These are phyloP conservation scores for Morpho helenor DNA, from an alignment of 2,888 invertebrate genomes.

Conservation along the genomic window DNA sequence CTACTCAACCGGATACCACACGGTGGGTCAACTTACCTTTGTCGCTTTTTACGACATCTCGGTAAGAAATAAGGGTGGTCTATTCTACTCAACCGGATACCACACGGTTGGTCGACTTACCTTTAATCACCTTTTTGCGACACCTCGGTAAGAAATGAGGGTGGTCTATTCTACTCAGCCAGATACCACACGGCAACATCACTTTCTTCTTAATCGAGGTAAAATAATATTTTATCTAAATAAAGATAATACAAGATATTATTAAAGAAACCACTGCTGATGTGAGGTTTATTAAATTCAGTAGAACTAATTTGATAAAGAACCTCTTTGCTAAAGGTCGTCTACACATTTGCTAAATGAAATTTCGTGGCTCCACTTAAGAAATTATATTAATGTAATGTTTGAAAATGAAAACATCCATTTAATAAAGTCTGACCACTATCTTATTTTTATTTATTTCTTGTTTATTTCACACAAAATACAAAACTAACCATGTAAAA, in stretches of 20 bases:
- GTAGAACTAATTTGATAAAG: slow-evolving; percentile 31
- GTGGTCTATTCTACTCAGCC: no score
- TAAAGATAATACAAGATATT: not conserved
- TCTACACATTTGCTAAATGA: slow-evolving; percentile 30
- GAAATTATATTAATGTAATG: slow-evolving; percentile 22
- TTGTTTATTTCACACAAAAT: not conserved
- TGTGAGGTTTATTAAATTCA: slow-evolving; percentile 30
- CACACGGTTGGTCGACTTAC: no score
- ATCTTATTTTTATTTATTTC: not conserved
- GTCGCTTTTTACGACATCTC: no score
- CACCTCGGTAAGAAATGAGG: no score
- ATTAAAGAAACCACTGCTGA: slow-evolving; percentile 26
- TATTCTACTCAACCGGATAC: no score
- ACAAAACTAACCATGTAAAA: not conserved
- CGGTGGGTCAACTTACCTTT: no score
- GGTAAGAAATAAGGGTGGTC: no score
- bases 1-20: no score
- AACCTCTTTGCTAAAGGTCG: slow-evolving; percentile 23
- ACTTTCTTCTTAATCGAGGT: no score
- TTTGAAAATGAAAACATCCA: not conserved
- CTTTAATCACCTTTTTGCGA: no score
- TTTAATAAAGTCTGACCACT: not conserved
- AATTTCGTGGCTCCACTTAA: slow-evolving; percentile 25
- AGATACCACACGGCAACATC: no score
- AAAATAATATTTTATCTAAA: no score